A percentile compares a stretch with the other conserved stretches of the same genome.
Evolutionary conservation across 2,113 vertebrate genomes (phyloP).

Genomic region (Peucedramus taeniatus): DNA sequence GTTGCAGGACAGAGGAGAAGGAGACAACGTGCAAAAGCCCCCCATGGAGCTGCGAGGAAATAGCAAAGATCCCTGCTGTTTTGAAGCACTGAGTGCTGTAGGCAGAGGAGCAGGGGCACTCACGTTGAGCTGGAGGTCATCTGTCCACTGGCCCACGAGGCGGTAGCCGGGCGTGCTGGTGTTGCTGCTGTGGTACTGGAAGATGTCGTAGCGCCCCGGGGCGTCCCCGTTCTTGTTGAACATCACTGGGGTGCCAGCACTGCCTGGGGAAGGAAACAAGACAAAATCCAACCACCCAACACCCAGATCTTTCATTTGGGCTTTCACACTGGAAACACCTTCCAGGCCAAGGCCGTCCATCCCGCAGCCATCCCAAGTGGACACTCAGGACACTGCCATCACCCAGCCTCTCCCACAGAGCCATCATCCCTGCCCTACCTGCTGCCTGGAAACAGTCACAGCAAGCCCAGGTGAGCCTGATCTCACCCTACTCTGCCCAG

Average conservation of each 20-base stretch:
- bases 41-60: background rate
- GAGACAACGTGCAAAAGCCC: background rate
- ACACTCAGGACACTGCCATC: background rate
- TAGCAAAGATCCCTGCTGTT: rapidly evolving
- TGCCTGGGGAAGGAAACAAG: slow-evolving; percentile 75
- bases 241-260: slow-evolving; percentile 89
- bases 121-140: slow-evolving; percentile 90
- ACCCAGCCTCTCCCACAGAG: background rate
- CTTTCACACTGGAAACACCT: too few species aligned
- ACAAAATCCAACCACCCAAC: slow-evolving; percentile 18
- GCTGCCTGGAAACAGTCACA: background rate
- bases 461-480: background rate
- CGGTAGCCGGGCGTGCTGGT: slow-evolving; percentile 80
- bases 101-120: slow-evolving; percentile 56
- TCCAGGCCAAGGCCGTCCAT: background rate
- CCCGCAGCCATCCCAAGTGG: rapidly evolving
- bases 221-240: slow-evolving; percentile 96
- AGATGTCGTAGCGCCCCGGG: slow-evolving; percentile 91
- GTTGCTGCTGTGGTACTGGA: slow-evolving; percentile 90
- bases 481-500: background rate
- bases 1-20: background rate
- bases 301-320: background rate
- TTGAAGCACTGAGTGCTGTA: too few species aligned
- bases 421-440: background rate
- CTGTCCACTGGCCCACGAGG: slow-evolving; percentile 90